Percentiles rank a stretch among this genome's conserved stretches.
Conservation (phyloP, 2,888 invertebrate species). For the Trichogramma dendrolimi region DNA sequence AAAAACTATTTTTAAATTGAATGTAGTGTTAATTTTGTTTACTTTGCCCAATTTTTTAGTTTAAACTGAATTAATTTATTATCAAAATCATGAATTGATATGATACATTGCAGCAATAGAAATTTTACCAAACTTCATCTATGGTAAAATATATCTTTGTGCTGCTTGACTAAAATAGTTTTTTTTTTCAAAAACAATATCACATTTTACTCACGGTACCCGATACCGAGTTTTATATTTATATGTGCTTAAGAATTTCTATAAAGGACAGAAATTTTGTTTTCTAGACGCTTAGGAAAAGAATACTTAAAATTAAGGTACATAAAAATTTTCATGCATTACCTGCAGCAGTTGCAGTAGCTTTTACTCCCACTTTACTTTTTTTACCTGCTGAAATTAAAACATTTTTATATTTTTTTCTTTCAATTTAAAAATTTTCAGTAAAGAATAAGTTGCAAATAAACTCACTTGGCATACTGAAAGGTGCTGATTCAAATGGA, state of each 20-base stretch:
- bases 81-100: background rate
- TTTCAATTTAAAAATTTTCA: background rate
- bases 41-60: background rate
- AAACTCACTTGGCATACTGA: constrained; percentile 65
- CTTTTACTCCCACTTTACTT: constrained; percentile 48
- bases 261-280: background rate
- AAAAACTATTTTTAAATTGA: constrained; percentile 24
- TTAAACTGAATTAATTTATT: background rate
- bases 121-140: constrained; percentile 3
- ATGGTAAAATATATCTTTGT: constrained; percentile 14
- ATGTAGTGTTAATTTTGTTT: background rate
- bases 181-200: constrained; percentile 9
- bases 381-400: constrained; percentile 48
- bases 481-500: constrained; percentile 80
- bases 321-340: constrained; percentile 48
- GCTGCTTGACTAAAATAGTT: constrained; percentile 16
- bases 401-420: constrained; percentile 13
- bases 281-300: constrained; percentile 13
- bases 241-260: background rate
- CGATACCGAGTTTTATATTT: background rate
- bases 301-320: constrained; percentile 18
- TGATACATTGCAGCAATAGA: background rate
- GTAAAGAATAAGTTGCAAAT: background rate
- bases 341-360: constrained; percentile 52
- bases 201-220: constrained; percentile 3